Conservation (phyloP, 2,888 invertebrate species). For the Mimachlamys varia region DNA sequence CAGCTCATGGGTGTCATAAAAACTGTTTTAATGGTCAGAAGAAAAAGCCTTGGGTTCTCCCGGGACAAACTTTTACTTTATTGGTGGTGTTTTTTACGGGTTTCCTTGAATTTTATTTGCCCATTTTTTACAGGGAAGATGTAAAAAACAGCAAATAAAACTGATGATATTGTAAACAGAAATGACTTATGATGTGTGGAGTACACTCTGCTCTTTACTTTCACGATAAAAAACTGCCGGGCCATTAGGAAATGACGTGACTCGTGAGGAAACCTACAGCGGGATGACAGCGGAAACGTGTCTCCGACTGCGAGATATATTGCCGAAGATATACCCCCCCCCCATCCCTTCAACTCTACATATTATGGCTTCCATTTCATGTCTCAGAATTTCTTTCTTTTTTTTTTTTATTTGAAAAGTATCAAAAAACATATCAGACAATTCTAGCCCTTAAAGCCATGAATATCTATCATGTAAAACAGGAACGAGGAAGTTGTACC, state of each 20-base stretch:
- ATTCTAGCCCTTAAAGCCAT: background rate
- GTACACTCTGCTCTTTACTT: background rate
- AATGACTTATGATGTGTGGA: background rate
- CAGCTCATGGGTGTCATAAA: background rate
- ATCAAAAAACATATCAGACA: background rate
- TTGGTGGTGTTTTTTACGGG: background rate
- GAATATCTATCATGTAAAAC: background rate
- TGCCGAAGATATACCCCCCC: background rate
- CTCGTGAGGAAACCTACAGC: background rate
- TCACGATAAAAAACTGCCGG: background rate
- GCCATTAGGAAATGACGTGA: background rate
- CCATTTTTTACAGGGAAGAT: slow-evolving; percentile 7
- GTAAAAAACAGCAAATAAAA: slow-evolving; percentile 22
- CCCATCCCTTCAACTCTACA: background rate
- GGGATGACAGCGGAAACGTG: background rate
- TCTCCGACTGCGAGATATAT: background rate
- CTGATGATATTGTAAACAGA: slow-evolving; percentile 2
- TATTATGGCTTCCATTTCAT: background rate
- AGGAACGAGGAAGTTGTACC: too few species aligned
- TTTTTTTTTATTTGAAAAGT: background rate
- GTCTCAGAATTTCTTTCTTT: background rate
- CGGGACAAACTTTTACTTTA: slow-evolving; percentile 13
- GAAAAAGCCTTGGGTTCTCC: slow-evolving; percentile 8
- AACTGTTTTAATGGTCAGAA: slow-evolving; percentile 11
- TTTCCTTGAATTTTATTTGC: slow-evolving; percentile 29